A percentile compares a stretch with the other conserved stretches of the same genome.
Evolutionary conservation across 2,888 invertebrate genomes (phyloP).

Genomic region (Daptonema setosum): DNA sequence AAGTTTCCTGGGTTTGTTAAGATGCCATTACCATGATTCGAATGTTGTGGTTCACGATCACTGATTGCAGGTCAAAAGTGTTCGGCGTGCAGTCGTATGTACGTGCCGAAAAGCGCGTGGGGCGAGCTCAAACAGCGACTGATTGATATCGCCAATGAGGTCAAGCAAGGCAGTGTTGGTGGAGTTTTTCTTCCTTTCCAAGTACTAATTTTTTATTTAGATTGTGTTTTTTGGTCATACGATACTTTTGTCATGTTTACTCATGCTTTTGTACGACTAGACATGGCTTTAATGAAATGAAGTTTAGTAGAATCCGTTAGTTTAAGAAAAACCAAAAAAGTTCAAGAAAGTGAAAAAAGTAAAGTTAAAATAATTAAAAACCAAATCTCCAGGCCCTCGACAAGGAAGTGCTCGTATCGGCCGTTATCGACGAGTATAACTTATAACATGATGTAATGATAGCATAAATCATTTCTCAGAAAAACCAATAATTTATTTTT

Average conservation of each 20-base stretch:
- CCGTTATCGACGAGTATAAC: constrained; percentile 96
- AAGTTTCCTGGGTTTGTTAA: too few species aligned
- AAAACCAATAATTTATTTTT: too few species aligned
- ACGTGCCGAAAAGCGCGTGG: constrained; percentile 75
- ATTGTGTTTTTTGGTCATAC: not conserved
- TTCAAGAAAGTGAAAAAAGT: too few species aligned
- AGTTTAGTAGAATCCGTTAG: too few species aligned
- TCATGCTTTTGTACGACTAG: too few species aligned
- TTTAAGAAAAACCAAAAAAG: too few species aligned
- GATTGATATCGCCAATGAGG: constrained; percentile 42
- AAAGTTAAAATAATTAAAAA: too few species aligned
- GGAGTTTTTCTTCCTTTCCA: not conserved
- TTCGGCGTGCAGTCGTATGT: constrained; percentile 90
- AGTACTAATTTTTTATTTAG: not conserved
- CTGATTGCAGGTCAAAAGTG: constrained; percentile 55
- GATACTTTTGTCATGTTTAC: not conserved
- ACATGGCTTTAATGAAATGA: too few species aligned
- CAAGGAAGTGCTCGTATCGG: constrained; percentile 50
- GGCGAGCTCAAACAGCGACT: constrained; percentile 44
- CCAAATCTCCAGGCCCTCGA: constrained; percentile 17
- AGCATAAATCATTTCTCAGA: too few species aligned
- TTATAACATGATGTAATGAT: too few species aligned
- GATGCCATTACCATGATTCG: too few species aligned
- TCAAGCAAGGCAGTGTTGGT: constrained; percentile 57
- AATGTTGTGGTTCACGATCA: not conserved